Evolutionary conservation across 1,140 invertebrate genomes (phyloP), one percentile per base, ranked within the genome.

Genomic region (Drosophila repletoides): DNA sequence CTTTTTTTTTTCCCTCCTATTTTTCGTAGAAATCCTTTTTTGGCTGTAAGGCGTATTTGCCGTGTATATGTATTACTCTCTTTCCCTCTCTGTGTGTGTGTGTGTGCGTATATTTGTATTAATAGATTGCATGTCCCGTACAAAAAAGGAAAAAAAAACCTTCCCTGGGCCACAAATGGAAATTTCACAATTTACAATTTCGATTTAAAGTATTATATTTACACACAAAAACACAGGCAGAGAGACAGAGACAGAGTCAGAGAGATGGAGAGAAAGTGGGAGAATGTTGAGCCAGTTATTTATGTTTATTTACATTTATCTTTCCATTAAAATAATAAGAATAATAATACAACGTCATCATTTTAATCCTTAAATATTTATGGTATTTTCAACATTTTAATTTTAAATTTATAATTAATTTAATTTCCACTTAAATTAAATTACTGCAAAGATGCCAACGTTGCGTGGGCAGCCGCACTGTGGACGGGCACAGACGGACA

Each of bases 151-250:
- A n/a, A n/a, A n/a, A 52, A 52, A 75, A 43, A 43, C 10, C 45
- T 64, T 41, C 53, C 51, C 45, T 17, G 9, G 17, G 12, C 33
- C 55, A 63, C 61, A 69, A 48, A 58, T 69, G 59, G 36, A 45
- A 75, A 59, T 55, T n/a, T 72, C 55, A 79, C 61, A 56, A 65
- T 80, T 64, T 81, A 76, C 58, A 81, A 72, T 81, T 81, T 65
- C 68, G 48, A 64, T 83, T 83, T 61, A 72, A 76, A 58, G 66
- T 29, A 60, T 61, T 67, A 66, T 73, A 56, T 68, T 38, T 60
- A 60, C 60, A 33, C 49, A 53, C 59, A 51, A n/a, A n/a, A n/a
- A n/a, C n/a, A n/a, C n/a, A n/a, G n/a, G n/a, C n/a, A n/a, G n/a
- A n/a, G n/a, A n/a, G n/a, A n/a, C n/a, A n/a, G n/a, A n/a, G n/a